Evolutionary conservation across 2,113 vertebrate genomes (phyloP), one percentile per base, ranked within the genome.

Genomic region (Otis tarda): DNA sequence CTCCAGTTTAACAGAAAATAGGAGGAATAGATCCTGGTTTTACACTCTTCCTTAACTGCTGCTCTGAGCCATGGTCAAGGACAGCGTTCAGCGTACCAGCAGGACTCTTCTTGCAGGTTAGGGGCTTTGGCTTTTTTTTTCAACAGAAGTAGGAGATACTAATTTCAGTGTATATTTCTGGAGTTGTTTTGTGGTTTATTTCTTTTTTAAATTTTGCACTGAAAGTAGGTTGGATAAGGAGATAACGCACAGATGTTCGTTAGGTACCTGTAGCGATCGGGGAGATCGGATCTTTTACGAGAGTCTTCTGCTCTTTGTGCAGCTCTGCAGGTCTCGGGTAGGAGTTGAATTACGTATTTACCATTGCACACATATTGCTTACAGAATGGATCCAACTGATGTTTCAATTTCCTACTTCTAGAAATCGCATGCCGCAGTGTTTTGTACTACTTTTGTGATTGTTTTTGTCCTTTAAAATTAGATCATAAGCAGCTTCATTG

Each of bases 291-390:
- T 83, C 43, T 74, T 83, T 74, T 28, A n/a, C 31, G 24, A 18
- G 25, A 21, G 24, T 56, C 24, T 39, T 73, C 35, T 19, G n/a
- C 12, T 64, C 24, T 55, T 64, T 4, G 7, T 57, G 70, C 25
- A 55, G 31, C 39, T 90, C 50, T 64, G 31, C 41, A 16, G 3
- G 23, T 75, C 33, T 83, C 1, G 1, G 25, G 35, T 53, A 63
- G 41, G 14, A 90, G 65, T 14, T 56, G 33, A 37, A 35, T 84
- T 41, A 27, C 2, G 0, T 60, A 12, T 2, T 68, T 81, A 22
- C 28, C 30, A 16, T 31, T 2, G 0, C 19, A 30, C 27, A 14
- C 37, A 1, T 1, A 7, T 43, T 43, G 2, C 19, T 80, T 81
- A 25, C 63, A 59, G 56, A 57, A 65, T 25, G 63, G 45, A 60